Percentiles rank a stretch among this genome's conserved stretches.
phyloP scores from a whole-genome alignment of 2,113 vertebrate species.

The Alethe castanea region DNA sequence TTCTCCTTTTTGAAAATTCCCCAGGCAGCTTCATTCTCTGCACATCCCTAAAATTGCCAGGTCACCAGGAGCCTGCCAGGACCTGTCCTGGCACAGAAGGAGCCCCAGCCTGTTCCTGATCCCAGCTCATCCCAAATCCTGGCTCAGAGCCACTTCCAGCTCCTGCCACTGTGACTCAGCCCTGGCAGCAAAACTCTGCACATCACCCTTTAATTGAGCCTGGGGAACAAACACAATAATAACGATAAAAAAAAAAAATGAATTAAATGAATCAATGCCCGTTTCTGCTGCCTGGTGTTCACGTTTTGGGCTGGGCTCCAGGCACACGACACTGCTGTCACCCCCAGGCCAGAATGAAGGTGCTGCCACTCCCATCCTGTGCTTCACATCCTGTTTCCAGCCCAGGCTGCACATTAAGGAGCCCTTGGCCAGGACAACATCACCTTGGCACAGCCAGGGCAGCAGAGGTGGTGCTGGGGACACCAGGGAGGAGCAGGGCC shows the following conservation, averaged over 20 bases:
- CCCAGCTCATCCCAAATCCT: neutral
- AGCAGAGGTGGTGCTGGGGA: neutral
- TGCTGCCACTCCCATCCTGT: slow-evolving; percentile 54
- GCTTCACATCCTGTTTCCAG: slow-evolving; percentile 66
- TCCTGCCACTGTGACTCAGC: neutral
- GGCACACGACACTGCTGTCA: neutral
- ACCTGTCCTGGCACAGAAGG: neutral
- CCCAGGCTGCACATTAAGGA: neutral
- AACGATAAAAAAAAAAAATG: no score
- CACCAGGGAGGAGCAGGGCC: neutral
- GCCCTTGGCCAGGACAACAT: neutral
- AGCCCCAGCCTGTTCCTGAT: neutral
- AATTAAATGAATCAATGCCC: no score
- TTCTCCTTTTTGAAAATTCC: neutral
- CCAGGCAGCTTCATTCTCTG: neutral
- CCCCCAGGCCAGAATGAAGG: neutral
- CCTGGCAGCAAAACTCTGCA: neutral
- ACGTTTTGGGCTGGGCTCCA: neutral
- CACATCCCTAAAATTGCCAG: neutral
- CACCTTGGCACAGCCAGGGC: neutral
- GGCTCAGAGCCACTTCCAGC: neutral
- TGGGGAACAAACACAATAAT: neutral
- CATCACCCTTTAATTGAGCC: neutral
- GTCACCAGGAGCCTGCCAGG: rapidly evolving
- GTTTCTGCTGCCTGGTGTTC: neutral